Percentiles rank a stretch among this genome's conserved stretches.
phyloP scores from a whole-genome alignment of 2,797 vertebrate genomes.

The Hybognathus amarus region DNA sequence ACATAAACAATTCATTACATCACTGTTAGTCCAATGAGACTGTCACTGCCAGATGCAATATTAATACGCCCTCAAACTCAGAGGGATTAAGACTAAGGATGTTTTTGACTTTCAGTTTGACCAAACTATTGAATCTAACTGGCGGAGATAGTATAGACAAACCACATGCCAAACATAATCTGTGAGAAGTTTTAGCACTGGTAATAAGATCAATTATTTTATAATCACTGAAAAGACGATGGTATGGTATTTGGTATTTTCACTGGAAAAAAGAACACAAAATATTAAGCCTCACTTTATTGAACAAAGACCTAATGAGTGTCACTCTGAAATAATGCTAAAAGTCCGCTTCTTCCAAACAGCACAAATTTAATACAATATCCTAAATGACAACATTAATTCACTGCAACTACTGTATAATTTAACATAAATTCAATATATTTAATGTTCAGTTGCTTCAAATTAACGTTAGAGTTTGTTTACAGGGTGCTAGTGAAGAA shows the following conservation, averaged over 20 bases:
- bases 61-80: constrained; percentile 77
- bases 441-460: background rate
- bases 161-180: background rate
- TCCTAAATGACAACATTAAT: constrained; percentile 4
- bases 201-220: no score
- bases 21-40: constrained; percentile 79
- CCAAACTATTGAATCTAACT: constrained; percentile 58
- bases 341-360: constrained; percentile 11
- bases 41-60: constrained; percentile 75
- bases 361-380: constrained; percentile 22
- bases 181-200: background rate
- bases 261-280: constrained; percentile 11
- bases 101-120: constrained; percentile 66
- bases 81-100: constrained; percentile 72
- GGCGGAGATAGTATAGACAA: background rate
- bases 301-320: constrained; percentile 57
- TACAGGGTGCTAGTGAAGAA: constrained; percentile 1
- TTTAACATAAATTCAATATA: constrained; percentile 18
- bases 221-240: background rate
- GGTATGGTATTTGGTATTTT: no score
- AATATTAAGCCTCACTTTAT: constrained; percentile 69
- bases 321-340: constrained; percentile 17
- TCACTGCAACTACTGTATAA: background rate
- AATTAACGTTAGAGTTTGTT: constrained; percentile 5
- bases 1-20: constrained; percentile 85